Evolutionary conservation across 2,888 invertebrate species (phyloP), one percentile per base, ranked within the genome.

Genomic region (Diadegma fenestrale): DNA sequence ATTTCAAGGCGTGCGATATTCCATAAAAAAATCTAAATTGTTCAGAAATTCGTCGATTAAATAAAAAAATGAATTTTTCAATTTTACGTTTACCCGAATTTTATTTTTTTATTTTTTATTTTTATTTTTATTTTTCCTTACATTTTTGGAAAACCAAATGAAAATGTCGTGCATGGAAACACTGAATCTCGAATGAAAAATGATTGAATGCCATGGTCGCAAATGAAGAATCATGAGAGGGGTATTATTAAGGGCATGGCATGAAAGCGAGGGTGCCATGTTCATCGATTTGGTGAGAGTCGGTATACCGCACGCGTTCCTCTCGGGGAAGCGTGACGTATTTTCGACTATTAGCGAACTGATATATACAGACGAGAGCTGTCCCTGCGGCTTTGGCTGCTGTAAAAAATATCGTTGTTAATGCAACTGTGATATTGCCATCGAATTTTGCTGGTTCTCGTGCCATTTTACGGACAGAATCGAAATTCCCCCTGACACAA

Each of bases 281-380:
- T 71, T 82, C 75, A 75, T 75, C 75, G 85, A 79, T 64, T 71
- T 63, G 75, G 76, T 66, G 79, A 71, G 79, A 61, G 66, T 72
- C 61, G 85, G 79, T 80, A 72, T 80, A 72, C 79, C 85, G 79
- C 82, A 45, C 54, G n/a, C 22, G 54, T n/a, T 79, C 41, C 75
- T 85, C 85, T 80, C 79, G 71, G 66, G 72, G 76, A 72, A 72
- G 61, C 80, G 76, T 80, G 68, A 82, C 80, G 82, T 80, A 82
- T 85, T 68, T 80, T 66, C 66, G 76, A 76, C 71, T 66, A 48
- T 75, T 54, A 73, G 54, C 61, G 66, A 8, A 26, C 48, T 14
- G 1, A n/a, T 63, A 75, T 61, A 51, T 54, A 33, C 30, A 48
- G 26, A 26, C 61, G 41, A 37, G 41, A 37, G 37, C 37, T 37